Evolutionary conservation across 2,113 vertebrate species (phyloP), one percentile per base, ranked within the genome.

Genomic region (Mirounga angustirostris): DNA sequence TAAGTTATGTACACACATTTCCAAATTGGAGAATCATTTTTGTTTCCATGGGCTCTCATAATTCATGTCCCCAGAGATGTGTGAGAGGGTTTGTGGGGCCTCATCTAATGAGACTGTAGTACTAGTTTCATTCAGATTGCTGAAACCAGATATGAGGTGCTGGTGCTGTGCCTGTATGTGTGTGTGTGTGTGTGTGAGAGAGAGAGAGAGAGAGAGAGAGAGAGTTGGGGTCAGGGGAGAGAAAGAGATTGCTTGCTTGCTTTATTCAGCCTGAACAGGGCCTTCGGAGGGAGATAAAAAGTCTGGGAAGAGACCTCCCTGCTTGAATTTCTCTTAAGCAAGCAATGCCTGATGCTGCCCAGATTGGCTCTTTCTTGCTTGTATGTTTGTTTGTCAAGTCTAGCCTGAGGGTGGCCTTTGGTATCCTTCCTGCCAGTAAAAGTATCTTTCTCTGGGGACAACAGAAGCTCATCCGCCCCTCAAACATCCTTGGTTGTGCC

Each of bases 391-490:
- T 90, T 87, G 26, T 91, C 3, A 18, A 87, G 33, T 46, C 33
- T 52, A 46, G 43, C 80, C 52, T 33, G 46, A 79, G 69, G 74
- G 52, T 88, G 61, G 69, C 90, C 73, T 88, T 65, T 84, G 63
- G 9, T 46, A 30, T 81, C 40, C 85, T 93, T 94, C 74, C 81
- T 89, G 71, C 24, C 84, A 76, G 58, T 67, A 65, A 95, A 58
- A 81, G n/a, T 21, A 90, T 78, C 71, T 94, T 87, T 69, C 80
- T 87, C 33, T 88, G 36, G 78, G 80, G 81, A 97, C 28, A 90
- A 43, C 59, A 40, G 50, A 87, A 89, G 50, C 74, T 71, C 71
- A 65, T 30, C 30, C 76, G 74, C 36, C 69, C 76, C n/a, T 61
- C n/a, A 50, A 43, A 11, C 43, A 65, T 12, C 61, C 15, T 69